phyloP scores from a whole-genome alignment of 2,797 vertebrate genomes.

The Malacoraja senta region DNA sequence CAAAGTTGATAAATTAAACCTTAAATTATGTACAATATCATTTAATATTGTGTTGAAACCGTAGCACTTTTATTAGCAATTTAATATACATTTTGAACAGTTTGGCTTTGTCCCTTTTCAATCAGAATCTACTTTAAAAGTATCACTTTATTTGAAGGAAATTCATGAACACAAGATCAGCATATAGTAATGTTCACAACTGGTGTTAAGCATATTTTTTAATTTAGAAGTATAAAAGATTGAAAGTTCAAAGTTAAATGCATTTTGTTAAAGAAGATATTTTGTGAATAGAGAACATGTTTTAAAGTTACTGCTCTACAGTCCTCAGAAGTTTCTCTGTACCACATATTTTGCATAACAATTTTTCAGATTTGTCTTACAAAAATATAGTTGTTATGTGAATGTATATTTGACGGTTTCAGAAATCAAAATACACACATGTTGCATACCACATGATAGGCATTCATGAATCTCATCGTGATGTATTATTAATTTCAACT shows the following conservation, averaged over 20 bases:
- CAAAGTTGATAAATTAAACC: background rate
- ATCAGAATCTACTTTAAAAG: background rate
- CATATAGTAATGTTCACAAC: background rate
- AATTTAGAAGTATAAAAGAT: background rate
- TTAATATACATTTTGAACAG: background rate
- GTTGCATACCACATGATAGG: too few species aligned
- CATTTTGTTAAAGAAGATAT: background rate
- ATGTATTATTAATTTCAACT: background rate
- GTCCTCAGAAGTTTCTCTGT: background rate
- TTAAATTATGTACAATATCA: background rate
- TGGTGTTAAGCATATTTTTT: background rate
- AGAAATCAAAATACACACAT: background rate
- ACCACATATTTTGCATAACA: too few species aligned
- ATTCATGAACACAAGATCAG: background rate
- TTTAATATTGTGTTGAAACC: background rate
- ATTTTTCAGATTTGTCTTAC: background rate
- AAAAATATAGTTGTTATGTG: background rate
- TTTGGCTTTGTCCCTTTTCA: background rate
- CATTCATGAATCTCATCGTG: background rate
- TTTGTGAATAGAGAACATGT: background rate
- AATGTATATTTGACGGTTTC: background rate
- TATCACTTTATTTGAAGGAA: slow-evolving; percentile 20
- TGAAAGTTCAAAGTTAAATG: background rate
- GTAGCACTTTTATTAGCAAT: background rate
- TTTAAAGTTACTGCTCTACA: background rate